Percentiles rank a stretch among this genome's conserved stretches.
phyloP scores from a whole-genome alignment of 2,888 invertebrate species.

The Watsonalla binaria region DNA sequence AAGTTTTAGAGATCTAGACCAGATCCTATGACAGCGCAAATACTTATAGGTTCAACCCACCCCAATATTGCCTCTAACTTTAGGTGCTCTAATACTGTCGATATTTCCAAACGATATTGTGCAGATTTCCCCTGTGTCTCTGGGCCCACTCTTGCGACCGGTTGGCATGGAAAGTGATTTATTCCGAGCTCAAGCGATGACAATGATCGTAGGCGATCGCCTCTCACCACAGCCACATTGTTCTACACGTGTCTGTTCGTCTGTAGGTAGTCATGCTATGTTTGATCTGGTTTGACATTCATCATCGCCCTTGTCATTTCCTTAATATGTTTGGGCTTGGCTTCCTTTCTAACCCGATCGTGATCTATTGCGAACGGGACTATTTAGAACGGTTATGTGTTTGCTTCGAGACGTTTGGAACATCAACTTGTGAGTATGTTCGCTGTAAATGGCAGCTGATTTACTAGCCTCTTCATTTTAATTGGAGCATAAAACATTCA shows the following conservation, averaged over 20 bases:
- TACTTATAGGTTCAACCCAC: too few species aligned
- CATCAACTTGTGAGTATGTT: too few species aligned
- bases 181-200: slow-evolving; percentile 22
- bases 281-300: not conserved
- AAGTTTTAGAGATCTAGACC: too few species aligned
- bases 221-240: slow-evolving; percentile 23
- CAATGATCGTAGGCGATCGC: slow-evolving; percentile 40
- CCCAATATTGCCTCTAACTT: too few species aligned
- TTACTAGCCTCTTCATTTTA: too few species aligned
- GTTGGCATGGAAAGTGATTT: slow-evolving; percentile 42
- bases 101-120: not conserved
- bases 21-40: too few species aligned
- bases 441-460: too few species aligned
- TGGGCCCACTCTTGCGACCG: slow-evolving; percentile 19
- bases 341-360: not conserved
- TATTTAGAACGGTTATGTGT: too few species aligned
- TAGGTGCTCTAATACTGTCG: too few species aligned
- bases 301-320: not conserved
- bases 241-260: not conserved
- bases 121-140: not conserved
- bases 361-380: not conserved
- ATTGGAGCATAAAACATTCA: too few species aligned
- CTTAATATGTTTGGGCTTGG: not conserved
- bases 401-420: too few species aligned
- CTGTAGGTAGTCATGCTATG: not conserved